Conservation (phyloP, 2,113 vertebrate species). For the Siniperca knerii region DNA sequence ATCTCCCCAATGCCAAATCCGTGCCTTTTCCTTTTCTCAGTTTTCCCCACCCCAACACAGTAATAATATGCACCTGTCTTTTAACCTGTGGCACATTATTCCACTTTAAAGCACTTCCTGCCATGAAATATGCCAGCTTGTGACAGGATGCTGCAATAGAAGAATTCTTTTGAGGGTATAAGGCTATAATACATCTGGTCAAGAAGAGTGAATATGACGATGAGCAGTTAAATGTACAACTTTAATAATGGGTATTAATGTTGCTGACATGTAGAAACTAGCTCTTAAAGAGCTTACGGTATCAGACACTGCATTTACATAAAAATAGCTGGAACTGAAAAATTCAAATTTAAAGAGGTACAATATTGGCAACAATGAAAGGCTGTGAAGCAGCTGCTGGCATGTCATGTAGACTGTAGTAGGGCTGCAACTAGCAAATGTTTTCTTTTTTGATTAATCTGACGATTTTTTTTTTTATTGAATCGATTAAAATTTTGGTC, state of each 20-base stretch:
- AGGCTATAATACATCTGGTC: neutral
- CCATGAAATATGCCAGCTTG: constrained; percentile 12
- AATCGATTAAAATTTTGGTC: neutral
- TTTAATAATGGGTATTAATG: neutral
- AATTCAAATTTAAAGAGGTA: neutral
- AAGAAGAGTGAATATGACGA: neutral
- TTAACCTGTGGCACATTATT: constrained; percentile 1
- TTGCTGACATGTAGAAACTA: neutral
- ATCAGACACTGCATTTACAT: neutral
- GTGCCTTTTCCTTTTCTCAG: neutral
- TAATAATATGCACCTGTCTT: constrained; percentile 14
- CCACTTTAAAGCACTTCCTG: neutral
- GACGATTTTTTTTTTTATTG: neutral
- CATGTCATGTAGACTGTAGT: neutral
- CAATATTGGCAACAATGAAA: neutral
- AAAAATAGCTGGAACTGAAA: neutral
- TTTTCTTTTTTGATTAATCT: neutral
- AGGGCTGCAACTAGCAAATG: neutral
- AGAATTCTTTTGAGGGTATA: neutral
- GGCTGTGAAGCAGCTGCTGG: neutral
- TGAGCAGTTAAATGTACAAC: neutral
- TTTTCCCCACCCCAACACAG: neutral
- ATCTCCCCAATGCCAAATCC: constrained; percentile 14
- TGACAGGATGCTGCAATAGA: constrained; percentile 4
- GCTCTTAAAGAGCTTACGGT: neutral